phyloP scores from a whole-genome alignment of 1,140 invertebrate species.

The Venustaconcha ellipsiformis region DNA sequence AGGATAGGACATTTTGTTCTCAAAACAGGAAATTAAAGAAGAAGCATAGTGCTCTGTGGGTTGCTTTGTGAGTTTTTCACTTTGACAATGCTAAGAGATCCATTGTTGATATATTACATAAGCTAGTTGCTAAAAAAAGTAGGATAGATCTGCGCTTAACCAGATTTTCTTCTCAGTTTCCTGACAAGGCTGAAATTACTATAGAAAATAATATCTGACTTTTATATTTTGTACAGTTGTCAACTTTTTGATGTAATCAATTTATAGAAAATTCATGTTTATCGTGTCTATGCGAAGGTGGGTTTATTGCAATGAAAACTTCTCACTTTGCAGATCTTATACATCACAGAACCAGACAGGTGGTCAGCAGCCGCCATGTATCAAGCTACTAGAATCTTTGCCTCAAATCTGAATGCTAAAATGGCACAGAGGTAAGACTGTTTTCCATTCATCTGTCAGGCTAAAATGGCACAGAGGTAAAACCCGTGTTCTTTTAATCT shows the following conservation, averaged over 20 bases:
- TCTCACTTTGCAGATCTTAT: constrained; percentile 78
- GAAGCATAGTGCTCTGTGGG: neutral
- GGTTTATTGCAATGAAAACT: neutral
- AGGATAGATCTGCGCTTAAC: too few relatives aligned
- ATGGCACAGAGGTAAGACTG: constrained; percentile 86
- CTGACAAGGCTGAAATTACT: neutral
- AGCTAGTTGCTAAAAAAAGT: too few relatives aligned
- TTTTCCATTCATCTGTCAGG: too few relatives aligned
- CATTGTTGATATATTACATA: too few relatives aligned
- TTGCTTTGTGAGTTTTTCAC: neutral
- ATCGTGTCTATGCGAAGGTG: too few relatives aligned
- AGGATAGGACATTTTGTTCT: too few relatives aligned
- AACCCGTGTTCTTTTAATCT: too few relatives aligned
- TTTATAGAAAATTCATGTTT: neutral
- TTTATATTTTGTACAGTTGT: neutral
- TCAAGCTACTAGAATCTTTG: constrained; percentile 93
- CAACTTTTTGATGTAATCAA: neutral
- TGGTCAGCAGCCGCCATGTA: constrained; percentile 95
- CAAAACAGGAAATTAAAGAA: neutral
- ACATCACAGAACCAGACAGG: constrained; percentile 77
- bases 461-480: too few relatives aligned
- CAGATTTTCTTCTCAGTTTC: neutral
- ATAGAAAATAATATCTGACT: neutral
- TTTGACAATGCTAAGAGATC: neutral
- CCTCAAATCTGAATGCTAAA: constrained; percentile 94